Base-by-base conservation (phyloP, 2,888 invertebrate species). In the Tetramorium bicarinatum region DNA sequence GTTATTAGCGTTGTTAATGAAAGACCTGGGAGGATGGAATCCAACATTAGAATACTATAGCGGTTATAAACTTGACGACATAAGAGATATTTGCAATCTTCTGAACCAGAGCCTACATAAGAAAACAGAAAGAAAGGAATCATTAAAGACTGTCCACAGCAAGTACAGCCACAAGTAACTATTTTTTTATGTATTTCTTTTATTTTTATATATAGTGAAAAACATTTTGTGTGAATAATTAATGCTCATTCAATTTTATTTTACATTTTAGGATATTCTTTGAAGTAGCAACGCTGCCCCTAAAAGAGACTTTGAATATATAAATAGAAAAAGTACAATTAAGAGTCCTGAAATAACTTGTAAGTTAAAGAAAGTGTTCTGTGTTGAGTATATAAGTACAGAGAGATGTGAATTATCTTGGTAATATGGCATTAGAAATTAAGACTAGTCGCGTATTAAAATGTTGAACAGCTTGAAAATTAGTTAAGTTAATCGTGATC, bases 91-190 rank as follows among this genome's bases (percentile, higher is more conserved):
- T 64, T 97, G 97, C n/a, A 93, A 96, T 29, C 95, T 96, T 21
- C 96, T 99, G 75, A 99, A 99, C 95, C 96, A 96, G 49, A 96
- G 97, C 84, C 95, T 99, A 2, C 97, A 97, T 92, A 96, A 97
- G 92, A 97, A 34, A 97, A 92, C 97, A 97, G n/a, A 97, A 97
- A 92, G 96, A 97, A 49, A 97, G 29, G 29, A 34, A 34, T 34
- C 97, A 84, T 96, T 98, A 89, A 97, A 97, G 95, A 99, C 99
- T 47, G 97, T 99, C 79, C 96, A 97, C 89, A 98, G 97, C 95
- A 99, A 99, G 95, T 99, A 99, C 95, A 98, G 98, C 4, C 99
- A 99, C 95, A 97, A 97, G 96, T 96, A 95, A 95, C 96, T 95
- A 66, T 25, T 74, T 76, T 4, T 25, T 44, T 21, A 56, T 64